These are phyloP conservation scores for Onychomys leucogaster DNA, from an alignment of 2,797 vertebrate genomes.

Conservation along the genomic window DNA sequence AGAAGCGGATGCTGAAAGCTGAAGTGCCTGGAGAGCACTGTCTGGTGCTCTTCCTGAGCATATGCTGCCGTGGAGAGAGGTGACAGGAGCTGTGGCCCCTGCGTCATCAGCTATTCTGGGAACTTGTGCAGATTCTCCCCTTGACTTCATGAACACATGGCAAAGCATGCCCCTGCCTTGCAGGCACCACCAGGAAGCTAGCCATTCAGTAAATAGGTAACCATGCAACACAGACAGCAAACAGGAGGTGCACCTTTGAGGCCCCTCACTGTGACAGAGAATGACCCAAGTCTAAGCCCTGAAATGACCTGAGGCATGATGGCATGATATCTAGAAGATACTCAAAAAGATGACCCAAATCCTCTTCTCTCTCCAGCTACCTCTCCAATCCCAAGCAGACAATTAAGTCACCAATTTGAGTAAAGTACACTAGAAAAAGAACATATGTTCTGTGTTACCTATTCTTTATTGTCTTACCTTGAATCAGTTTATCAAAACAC, in stretches of 20 bases:
- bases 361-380: neutral
- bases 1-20: neutral
- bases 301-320: neutral
- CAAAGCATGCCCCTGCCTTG: conserved; percentile 52
- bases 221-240: conserved; percentile 50
- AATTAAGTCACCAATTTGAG: neutral
- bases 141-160: neutral
- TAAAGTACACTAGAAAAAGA: neutral
- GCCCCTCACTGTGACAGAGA: conserved; percentile 34
- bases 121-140: neutral
- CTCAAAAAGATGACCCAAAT: neutral
- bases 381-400: neutral
- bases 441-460: neutral
- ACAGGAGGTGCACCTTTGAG: neutral
- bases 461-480: neutral
- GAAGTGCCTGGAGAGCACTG: neutral
- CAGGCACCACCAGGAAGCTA: conserved; percentile 41
- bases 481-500: neutral
- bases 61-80: neutral
- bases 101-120: neutral
- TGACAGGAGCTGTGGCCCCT: neutral
- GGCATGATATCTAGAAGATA: neutral
- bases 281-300: neutral
- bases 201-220: conserved; percentile 42
- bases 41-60: neutral